phyloP scores from a whole-genome alignment of 2,797 vertebrate species.

The Naso thynnoides region DNA sequence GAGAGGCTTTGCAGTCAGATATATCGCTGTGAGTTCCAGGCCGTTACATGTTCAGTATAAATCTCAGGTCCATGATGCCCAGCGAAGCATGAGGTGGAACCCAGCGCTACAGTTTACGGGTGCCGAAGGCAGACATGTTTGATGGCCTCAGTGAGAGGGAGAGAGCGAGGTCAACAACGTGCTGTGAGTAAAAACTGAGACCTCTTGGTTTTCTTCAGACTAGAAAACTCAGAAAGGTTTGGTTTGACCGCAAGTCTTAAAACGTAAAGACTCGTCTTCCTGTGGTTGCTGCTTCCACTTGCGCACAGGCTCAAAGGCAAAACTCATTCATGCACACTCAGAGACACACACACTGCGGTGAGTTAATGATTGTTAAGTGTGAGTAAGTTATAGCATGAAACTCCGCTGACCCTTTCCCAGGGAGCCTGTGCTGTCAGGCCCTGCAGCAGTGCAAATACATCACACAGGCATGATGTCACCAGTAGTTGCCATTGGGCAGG shows the following conservation, averaged over 20 bases:
- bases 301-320: constrained; percentile 44
- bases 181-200: constrained; percentile 44
- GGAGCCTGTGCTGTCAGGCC: constrained; percentile 61
- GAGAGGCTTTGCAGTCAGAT: constrained; percentile 32
- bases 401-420: constrained; percentile 70
- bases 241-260: constrained; percentile 67
- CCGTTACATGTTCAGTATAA: constrained; percentile 56
- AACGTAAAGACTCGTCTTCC: constrained; percentile 73
- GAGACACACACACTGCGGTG: constrained; percentile 38
- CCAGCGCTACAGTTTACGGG: constrained; percentile 57
- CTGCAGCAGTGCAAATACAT: constrained; percentile 77
- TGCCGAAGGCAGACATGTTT: constrained; percentile 55
- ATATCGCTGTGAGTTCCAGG: constrained; percentile 46
- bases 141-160: constrained; percentile 55
- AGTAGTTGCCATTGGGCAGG: constrained; percentile 74
- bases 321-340: constrained; percentile 21
- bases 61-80: constrained; percentile 60
- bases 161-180: constrained; percentile 54
- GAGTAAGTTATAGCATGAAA: constrained; percentile 77
- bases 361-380: constrained; percentile 72
- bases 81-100: constrained; percentile 64
- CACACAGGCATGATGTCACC: constrained; percentile 82
- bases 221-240: constrained; percentile 47
- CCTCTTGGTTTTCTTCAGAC: constrained; percentile 31
- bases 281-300: constrained; percentile 65